These are phyloP conservation scores for Scaptomyza montana DNA, from an alignment of 1,140 invertebrate species.

Conservation along the genomic window DNA sequence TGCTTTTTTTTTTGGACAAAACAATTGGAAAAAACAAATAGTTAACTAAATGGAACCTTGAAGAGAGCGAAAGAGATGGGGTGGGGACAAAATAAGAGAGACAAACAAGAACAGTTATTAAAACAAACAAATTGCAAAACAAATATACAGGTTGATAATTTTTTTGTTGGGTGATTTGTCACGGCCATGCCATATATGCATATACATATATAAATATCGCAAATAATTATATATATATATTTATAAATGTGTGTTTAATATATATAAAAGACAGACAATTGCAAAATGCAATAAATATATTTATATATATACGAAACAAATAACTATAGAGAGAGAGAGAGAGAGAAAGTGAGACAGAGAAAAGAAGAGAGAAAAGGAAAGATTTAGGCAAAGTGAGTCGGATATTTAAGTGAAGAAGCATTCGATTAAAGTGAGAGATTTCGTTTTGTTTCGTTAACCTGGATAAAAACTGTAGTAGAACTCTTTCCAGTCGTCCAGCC, in stretches of 20 bases:
- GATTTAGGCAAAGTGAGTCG: conserved; percentile 26
- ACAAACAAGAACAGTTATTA: neutral
- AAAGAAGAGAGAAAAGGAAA: conserved; percentile 48
- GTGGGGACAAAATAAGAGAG: neutral
- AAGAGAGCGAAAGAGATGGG: conserved; percentile 14
- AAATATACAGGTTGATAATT: conserved; percentile 55
- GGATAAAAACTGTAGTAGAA: conserved; percentile 99
- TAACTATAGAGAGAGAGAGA: conserved; percentile 57
- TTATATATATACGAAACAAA: conserved; percentile 56
- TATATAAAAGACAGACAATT: conserved; percentile 60
- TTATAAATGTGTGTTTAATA: conserved; percentile 29
- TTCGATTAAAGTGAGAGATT: conserved; percentile 39
- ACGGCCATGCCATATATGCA: conserved; percentile 65
- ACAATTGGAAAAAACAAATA: conserved; percentile 27
- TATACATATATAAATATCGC: too few species aligned
- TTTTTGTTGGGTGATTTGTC: conserved; percentile 33
- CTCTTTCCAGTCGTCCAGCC: conserved; percentile 99
- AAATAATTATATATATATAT: conserved; percentile 26
- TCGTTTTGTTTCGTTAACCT: conserved; percentile 86
- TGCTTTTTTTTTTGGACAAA: conserved; percentile 30
- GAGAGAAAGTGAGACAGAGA: conserved; percentile 39
- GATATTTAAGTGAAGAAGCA: conserved; percentile 6
- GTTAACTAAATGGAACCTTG: conserved; percentile 26
- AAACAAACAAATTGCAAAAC: conserved; percentile 51
- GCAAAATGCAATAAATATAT: conserved; percentile 66